These are phyloP conservation scores for Dipodomys spectabilis DNA, from an alignment of 2,113 vertebrate species.

Conservation along the genomic window DNA sequence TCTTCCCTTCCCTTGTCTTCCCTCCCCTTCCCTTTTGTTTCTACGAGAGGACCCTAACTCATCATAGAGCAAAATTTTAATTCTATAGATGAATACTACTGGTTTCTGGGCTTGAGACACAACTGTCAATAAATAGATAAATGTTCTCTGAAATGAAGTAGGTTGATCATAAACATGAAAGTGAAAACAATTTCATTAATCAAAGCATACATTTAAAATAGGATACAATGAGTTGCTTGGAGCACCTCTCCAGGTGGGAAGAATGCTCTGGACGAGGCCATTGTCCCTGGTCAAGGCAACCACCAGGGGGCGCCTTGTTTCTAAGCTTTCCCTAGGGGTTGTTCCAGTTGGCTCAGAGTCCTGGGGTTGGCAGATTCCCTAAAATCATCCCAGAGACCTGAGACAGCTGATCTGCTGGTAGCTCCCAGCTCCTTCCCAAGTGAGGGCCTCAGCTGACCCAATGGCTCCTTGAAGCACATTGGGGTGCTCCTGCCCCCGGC, in stretches of 20 bases:
- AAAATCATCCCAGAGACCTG: background rate
- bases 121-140: background rate
- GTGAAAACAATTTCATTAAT: background rate
- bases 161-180: background rate
- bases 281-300: background rate
- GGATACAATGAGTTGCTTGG: background rate
- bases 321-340: slow-evolving; percentile 64
- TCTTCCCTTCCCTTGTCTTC: background rate
- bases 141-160: background rate
- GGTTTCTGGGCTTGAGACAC: background rate
- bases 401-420: accelerated
- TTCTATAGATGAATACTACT: background rate
- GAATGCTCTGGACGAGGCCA: background rate
- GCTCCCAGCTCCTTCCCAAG: background rate
- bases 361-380: background rate
- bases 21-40: background rate
- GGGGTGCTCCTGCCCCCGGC: background rate
- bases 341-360: background rate
- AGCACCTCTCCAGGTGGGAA: background rate
- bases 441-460: background rate
- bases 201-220: background rate
- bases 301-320: slow-evolving; percentile 69
- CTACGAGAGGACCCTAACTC: background rate
- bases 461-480: too few relatives aligned
- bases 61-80: background rate